These are phyloP conservation scores for Microtus ochrogaster DNA, from an alignment of 2,113 vertebrate genomes.

Conservation along the genomic window DNA sequence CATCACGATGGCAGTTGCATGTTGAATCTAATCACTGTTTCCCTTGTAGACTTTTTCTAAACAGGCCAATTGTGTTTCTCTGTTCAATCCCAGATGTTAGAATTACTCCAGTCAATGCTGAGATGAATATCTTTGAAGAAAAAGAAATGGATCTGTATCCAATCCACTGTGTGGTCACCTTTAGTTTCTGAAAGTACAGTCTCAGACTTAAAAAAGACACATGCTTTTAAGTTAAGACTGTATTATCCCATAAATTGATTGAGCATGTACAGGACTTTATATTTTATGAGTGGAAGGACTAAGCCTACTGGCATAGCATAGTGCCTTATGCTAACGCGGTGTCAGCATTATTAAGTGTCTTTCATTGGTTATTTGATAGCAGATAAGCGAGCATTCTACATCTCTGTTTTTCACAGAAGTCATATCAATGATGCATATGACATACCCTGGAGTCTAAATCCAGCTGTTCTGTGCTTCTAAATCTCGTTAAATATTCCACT, in stretches of 20 bases:
- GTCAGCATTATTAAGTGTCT: not conserved
- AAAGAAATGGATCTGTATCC: not conserved
- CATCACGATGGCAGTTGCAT: conserved; percentile 76
- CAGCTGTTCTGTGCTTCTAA: conserved; percentile 38
- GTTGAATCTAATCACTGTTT: conserved; percentile 70
- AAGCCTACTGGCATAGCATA: not conserved
- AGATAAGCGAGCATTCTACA: not conserved
- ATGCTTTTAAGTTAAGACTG: conserved; percentile 5
- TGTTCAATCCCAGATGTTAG: conserved; percentile 67
- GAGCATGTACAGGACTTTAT: not conserved
- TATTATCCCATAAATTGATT: not conserved
- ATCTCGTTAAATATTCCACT: conserved; percentile 48
- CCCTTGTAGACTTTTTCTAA: conserved; percentile 60
- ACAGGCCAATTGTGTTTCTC: conserved; percentile 75
- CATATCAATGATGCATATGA: conserved; percentile 43
- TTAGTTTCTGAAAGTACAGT: not conserved
- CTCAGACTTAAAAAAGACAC: not conserved
- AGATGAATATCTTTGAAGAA: conserved; percentile 79
- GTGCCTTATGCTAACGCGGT: not conserved
- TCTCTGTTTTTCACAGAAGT: not conserved
- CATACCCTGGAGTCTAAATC: not conserved
- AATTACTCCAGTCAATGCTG: conserved; percentile 62
- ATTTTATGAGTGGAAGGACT: not conserved
- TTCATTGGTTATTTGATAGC: conserved; percentile 47
- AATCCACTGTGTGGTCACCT: not conserved